phyloP scores from a whole-genome alignment of 92 coral and sea anemone genomes.

The Actinostola sp. region DNA sequence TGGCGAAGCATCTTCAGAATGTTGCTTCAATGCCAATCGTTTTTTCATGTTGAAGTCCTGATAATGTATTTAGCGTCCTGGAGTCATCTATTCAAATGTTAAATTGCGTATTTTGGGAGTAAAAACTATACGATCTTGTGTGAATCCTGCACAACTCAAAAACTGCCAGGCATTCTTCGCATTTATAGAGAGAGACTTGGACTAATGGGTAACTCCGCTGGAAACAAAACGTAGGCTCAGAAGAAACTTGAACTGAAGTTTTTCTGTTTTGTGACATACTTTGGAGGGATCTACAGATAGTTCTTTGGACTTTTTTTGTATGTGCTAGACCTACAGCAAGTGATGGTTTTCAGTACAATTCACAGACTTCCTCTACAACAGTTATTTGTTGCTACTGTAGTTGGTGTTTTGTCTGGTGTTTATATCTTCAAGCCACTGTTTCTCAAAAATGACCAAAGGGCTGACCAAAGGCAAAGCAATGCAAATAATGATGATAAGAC shows the following conservation, averaged over 20 bases:
- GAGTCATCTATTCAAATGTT: background rate
- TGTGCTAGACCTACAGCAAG: too few relatives aligned
- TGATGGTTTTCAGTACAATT: constrained; percentile 56
- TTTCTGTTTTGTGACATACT: background rate
- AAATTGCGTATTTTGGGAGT: background rate
- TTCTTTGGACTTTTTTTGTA: too few relatives aligned
- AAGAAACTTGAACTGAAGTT: background rate
- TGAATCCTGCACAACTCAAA: background rate
- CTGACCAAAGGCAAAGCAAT: background rate
- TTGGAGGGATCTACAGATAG: too few relatives aligned
- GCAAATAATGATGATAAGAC: background rate
- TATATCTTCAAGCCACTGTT: constrained; percentile 86
- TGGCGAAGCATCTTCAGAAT: background rate
- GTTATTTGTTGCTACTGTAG: constrained; percentile 66
- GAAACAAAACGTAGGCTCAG: background rate
- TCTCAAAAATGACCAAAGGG: constrained; percentile 27
- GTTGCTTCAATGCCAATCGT: background rate
- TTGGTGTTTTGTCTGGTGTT: constrained; percentile 86
- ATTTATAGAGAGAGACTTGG: constrained; percentile 3
- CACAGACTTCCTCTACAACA: constrained; percentile 79
- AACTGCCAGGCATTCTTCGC: constrained; percentile 35
- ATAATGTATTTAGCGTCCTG: background rate
- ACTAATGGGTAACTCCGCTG: constrained; percentile 17
- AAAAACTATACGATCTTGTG: background rate
- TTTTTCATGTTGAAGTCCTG: background rate